A percentile compares a stretch with the other conserved stretches of the same genome.
Conservation (phyloP, 2,888 invertebrate genomes). For the Orthosia gracilis region DNA sequence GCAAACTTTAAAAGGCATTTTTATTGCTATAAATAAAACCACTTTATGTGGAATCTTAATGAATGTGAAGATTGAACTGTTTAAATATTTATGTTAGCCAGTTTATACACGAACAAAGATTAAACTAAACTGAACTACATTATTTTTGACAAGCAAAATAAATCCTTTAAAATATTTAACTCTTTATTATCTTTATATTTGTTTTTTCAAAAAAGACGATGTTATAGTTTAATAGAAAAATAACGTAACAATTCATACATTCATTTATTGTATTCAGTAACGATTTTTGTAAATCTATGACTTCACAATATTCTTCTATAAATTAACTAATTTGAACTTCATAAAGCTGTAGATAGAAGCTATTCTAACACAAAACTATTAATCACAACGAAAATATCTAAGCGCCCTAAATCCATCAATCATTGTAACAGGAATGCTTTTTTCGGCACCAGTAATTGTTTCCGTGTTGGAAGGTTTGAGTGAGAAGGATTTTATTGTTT, state of each 20-base stretch:
- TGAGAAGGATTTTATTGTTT: conserved; percentile 7
- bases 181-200: too few species aligned
- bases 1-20: neutral
- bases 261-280: too few species aligned
- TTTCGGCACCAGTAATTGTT: neutral
- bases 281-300: too few species aligned
- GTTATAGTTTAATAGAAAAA: too few species aligned
- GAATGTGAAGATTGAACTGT: conserved; percentile 21
- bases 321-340: conserved; percentile 6
- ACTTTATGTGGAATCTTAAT: conserved; percentile 19
- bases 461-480: neutral
- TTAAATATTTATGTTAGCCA: conserved; percentile 32
- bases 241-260: neutral
- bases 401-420: conserved; percentile 22
- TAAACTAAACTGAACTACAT: neutral
- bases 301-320: neutral
- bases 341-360: conserved; percentile 1
- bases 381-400: conserved; percentile 18
- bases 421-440: neutral
- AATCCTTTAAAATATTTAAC: too few species aligned
- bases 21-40: conserved; percentile 19
- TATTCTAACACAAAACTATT: conserved; percentile 14
- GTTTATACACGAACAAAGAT: conserved; percentile 4
- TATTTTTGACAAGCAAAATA: too few species aligned
- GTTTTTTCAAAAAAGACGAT: too few species aligned